phyloP scores from a whole-genome alignment of 2,888 invertebrate genomes.

The Protonemura montana region DNA sequence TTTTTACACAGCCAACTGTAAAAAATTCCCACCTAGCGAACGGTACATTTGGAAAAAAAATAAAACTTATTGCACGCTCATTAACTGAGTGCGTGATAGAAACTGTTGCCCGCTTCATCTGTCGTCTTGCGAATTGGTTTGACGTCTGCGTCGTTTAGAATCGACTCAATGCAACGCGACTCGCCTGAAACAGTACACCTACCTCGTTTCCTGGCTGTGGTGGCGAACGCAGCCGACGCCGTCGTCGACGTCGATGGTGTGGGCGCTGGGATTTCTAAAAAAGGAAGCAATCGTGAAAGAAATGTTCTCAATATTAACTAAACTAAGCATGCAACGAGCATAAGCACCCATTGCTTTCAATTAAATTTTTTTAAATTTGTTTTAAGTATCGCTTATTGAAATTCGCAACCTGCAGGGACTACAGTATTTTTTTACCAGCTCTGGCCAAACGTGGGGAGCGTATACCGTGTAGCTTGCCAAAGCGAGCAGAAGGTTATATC shows the following conservation, averaged over 20 bases:
- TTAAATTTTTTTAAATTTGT: background rate
- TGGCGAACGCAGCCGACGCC: constrained; percentile 63
- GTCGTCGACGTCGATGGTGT: constrained; percentile 71
- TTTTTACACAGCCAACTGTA: background rate
- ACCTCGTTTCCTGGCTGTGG: constrained; percentile 73
- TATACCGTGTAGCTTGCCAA: background rate
- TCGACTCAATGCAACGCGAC: no score
- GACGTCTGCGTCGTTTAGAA: no score
- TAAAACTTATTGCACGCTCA: background rate
- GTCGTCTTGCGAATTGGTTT: background rate
- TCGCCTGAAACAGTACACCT: constrained; percentile 48
- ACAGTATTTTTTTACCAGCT: background rate
- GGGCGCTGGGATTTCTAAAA: constrained; percentile 87
- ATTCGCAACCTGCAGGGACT: no score
- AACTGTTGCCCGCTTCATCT: background rate
- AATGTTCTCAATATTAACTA: background rate
- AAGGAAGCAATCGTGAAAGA: constrained; percentile 52
- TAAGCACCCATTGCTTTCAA: background rate
- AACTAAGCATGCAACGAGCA: background rate
- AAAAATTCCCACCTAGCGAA: background rate
- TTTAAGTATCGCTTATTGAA: background rate
- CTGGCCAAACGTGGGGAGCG: background rate
- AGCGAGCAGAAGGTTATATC: constrained; percentile 25
- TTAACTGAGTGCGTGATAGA: background rate
- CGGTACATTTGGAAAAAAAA: background rate